Base-by-base conservation (phyloP, 1,140 invertebrate genomes). In the Marisa cornuarietis region DNA sequence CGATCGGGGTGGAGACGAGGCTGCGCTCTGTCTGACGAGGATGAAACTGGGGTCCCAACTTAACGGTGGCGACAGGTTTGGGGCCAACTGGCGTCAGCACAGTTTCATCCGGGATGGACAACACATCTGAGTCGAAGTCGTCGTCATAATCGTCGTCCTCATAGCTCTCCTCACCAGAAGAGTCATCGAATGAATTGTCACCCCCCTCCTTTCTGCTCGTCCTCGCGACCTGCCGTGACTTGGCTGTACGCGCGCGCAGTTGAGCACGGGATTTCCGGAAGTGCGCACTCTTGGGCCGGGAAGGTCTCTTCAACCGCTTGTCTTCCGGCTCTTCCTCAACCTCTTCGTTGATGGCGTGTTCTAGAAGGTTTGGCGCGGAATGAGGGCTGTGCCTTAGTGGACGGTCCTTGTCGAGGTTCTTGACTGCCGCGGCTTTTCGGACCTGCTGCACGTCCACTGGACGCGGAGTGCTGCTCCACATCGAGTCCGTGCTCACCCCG, bases 91-190 rank as follows among this genome's bases (percentile, higher is more conserved):
- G 52, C 78, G 76, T 24, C 81, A 66, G 20, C 52, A 76, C 79
- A 0, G 85, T 87, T 76, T 87, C 86, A 81, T 87, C 86, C 16
- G 86, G 86, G 68, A 87, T 87, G 18, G 84, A 83, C 77, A 85
- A 80, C 73, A 85, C 79, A 66, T 85, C 86, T 22, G 84, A 83
- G 77, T 85, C 86, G 77, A 84, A 85, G 69, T 79, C 83, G 66
- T 87, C 82, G 14, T 83, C 42, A 71, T 85, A 81, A 31, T 71
- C 26, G 68, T 68, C 58, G n/a, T 78, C 65, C 7, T 63, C 78
- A 65, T 13, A 10, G 61, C 18, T 8, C 9, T 61, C 0, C 65
- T 13, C 18, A 71, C 71, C 7, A 16, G 54, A 58, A 11, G 16
- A 18, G 16, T 18, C 54, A 58, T 58, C 54, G 11, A 18, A 58